phyloP scores from a whole-genome alignment of 1,140 invertebrate species.

The Ephestia elutella region DNA sequence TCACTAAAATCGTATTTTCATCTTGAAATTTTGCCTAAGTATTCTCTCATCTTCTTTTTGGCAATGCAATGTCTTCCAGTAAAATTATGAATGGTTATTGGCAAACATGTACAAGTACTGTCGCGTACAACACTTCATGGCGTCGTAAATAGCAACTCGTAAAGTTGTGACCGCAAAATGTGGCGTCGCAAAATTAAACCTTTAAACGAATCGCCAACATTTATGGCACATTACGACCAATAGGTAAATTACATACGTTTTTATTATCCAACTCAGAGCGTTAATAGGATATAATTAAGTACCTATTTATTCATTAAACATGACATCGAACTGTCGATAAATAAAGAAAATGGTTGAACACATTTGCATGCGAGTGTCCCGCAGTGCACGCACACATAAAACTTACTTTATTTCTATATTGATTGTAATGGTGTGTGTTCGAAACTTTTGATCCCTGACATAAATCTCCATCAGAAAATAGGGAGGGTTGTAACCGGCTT shows the following conservation, averaged over 20 bases:
- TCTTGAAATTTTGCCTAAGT: constrained; percentile 1
- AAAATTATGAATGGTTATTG: constrained; percentile 27
- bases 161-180: constrained; percentile 31
- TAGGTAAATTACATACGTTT: constrained; percentile 26
- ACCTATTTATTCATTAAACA: constrained; percentile 39
- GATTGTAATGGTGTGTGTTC: constrained; percentile 26
- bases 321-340: constrained; percentile 33
- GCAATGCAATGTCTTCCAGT: constrained; percentile 30
- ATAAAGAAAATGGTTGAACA: constrained; percentile 26
- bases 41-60: constrained; percentile 19
- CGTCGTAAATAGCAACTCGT: constrained; percentile 40
- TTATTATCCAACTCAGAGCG: constrained; percentile 22
- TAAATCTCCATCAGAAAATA: constrained; percentile 73
- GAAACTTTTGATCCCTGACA: constrained; percentile 72
- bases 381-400: constrained; percentile 19
- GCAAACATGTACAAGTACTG: constrained; percentile 29
- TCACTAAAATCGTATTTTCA: no score
- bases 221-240: constrained; percentile 26
- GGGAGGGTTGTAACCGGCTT: constrained; percentile 70
- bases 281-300: constrained; percentile 14
- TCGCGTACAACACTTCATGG: constrained; percentile 37
- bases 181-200: constrained; percentile 47
- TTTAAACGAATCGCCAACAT: constrained; percentile 45
- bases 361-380: constrained; percentile 31
- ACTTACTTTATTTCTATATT: constrained; percentile 9